These are phyloP conservation scores for Narcine bancroftii DNA, from an alignment of 2,113 vertebrate species.

Conservation along the genomic window DNA sequence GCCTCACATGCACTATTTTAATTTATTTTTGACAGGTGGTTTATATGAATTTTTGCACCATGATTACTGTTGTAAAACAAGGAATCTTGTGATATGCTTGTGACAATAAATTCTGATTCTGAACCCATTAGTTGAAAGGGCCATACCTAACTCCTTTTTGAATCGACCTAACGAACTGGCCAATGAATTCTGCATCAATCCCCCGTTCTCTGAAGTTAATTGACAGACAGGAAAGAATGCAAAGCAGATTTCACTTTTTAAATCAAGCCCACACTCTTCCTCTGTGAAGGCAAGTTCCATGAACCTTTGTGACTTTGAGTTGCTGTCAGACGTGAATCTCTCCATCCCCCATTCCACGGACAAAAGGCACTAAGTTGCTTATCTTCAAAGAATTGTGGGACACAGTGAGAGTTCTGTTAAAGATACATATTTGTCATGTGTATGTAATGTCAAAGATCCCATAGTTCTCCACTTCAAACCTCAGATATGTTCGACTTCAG, in stretches of 20 bases:
- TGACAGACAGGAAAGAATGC: not conserved
- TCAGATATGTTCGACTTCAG: not conserved
- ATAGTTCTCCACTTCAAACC: not conserved
- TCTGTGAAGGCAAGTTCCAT: not conserved
- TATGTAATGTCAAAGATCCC: conserved; percentile 26
- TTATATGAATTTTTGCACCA: too few species aligned
- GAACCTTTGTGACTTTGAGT: not conserved
- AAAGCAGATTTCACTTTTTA: not conserved
- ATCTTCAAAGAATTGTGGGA: not conserved
- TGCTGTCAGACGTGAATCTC: not conserved
- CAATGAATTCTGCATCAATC: not conserved
- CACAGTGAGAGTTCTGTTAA: conserved; percentile 26
- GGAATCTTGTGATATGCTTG: too few species aligned
- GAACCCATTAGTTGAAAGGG: too few species aligned
- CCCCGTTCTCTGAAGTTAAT: not conserved
- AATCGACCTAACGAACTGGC: too few species aligned
- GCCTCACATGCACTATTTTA: too few species aligned
- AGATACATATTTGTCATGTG: not conserved
- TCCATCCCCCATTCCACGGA: not conserved
- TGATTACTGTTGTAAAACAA: too few species aligned
- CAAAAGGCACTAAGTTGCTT: conserved; percentile 23
- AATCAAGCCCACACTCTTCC: not conserved
- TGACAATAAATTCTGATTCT: too few species aligned
- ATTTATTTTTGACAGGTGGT: too few species aligned
- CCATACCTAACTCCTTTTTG: too few species aligned